phyloP scores from a whole-genome alignment of 2,888 invertebrate species.

The Drosophila meridiana region DNA sequence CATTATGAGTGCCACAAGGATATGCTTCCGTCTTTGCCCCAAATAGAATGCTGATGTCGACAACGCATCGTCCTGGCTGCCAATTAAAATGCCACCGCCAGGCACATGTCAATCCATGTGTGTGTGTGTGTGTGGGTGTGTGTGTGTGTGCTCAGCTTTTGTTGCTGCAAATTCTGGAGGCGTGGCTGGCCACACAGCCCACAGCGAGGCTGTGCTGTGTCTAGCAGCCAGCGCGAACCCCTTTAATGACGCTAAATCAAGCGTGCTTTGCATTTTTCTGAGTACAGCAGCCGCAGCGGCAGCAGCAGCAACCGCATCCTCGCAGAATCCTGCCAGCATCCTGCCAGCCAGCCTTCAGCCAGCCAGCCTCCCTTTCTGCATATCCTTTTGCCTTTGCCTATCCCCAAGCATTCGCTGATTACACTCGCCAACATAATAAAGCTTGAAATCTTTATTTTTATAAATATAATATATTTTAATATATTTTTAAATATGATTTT shows the following conservation, averaged over 20 bases:
- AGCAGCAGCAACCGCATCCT: slow-evolving; percentile 23
- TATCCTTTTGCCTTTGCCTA: slow-evolving; percentile 31
- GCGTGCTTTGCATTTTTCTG: slow-evolving; percentile 75
- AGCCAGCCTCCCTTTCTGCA: background rate
- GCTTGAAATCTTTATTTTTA: background rate
- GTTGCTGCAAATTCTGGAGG: slow-evolving; percentile 31
- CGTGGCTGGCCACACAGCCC: slow-evolving; percentile 32
- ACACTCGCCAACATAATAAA: slow-evolving; percentile 37
- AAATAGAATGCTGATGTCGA: slow-evolving; percentile 55
- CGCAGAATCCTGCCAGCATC: slow-evolving; percentile 21
- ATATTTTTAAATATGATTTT: no score
- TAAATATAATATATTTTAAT: background rate
- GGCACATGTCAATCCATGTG: slow-evolving; percentile 57
- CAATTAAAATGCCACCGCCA: slow-evolving; percentile 81
- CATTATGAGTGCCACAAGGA: slow-evolving; percentile 64
- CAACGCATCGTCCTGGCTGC: slow-evolving; percentile 62
- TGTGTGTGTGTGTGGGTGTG: slow-evolving; percentile 6
- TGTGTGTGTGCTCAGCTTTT: slow-evolving; percentile 18
- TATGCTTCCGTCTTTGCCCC: slow-evolving; percentile 67
- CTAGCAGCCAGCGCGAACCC: slow-evolving; percentile 52
- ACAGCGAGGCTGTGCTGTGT: slow-evolving; percentile 45
- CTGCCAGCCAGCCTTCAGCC: background rate
- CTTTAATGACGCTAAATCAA: slow-evolving; percentile 80
- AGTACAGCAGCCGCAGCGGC: slow-evolving; percentile 29
- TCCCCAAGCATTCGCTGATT: slow-evolving; percentile 31